Percentiles rank a stretch among this genome's conserved stretches.
phyloP scores from a whole-genome alignment of 2,797 vertebrate species.

The Fratercula arctica region DNA sequence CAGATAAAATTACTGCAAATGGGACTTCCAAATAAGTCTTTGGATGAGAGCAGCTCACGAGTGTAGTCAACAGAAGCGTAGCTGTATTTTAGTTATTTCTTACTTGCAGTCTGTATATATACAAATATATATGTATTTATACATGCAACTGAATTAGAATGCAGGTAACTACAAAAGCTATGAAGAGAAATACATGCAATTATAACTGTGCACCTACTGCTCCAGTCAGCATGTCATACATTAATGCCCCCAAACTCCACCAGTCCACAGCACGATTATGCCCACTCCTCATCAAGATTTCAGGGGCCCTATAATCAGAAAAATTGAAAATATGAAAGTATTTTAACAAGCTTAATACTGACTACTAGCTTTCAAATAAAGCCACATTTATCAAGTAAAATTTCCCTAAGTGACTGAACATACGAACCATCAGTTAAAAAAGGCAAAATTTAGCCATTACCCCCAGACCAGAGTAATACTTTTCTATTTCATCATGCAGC shows the following conservation, averaged over 20 bases:
- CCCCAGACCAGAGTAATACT: constrained; percentile 69
- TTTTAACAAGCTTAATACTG: background rate
- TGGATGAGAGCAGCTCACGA: background rate
- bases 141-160: background rate
- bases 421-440: constrained; percentile 39
- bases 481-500: constrained; percentile 73
- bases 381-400: background rate
- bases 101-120: background rate
- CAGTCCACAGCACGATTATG: constrained; percentile 99
- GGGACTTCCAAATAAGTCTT: background rate
- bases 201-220: constrained; percentile 89
- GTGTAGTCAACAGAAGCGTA: background rate
- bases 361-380: constrained; percentile 19
- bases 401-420: background rate
- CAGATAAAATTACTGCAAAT: background rate
- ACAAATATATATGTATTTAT: background rate
- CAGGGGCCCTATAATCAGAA: constrained; percentile 88
- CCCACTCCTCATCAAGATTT: constrained; percentile 98
- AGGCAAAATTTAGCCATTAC: constrained; percentile 61
- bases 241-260: constrained; percentile 99
- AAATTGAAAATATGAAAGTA: background rate
- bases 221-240: constrained; percentile 99
- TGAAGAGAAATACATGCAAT: constrained; percentile 62
- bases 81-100: background rate
- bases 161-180: background rate